These are phyloP conservation scores for Numenius phaeopus DNA, from an alignment of 2,797 vertebrate species.

Conservation along the genomic window DNA sequence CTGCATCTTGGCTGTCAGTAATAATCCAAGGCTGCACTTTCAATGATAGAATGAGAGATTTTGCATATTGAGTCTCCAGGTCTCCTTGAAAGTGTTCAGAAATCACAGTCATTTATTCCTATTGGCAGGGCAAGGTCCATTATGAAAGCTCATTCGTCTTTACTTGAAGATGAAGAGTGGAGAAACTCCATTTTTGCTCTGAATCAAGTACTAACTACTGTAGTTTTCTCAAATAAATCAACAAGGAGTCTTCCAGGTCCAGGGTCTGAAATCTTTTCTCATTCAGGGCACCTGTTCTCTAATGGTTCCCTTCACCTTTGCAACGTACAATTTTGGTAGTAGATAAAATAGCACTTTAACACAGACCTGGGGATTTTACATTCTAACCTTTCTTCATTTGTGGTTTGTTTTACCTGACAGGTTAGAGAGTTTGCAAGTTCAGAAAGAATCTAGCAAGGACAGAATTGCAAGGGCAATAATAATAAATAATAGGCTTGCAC, in stretches of 20 bases:
- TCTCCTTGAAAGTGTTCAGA: constrained; percentile 84
- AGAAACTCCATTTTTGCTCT: constrained; percentile 76
- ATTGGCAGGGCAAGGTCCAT: constrained; percentile 86
- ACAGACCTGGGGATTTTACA: constrained; percentile 21
- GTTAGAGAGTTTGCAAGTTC: constrained; percentile 17
- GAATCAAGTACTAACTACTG: constrained; percentile 78
- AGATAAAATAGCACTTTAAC: constrained; percentile 40
- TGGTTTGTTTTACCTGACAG: constrained; percentile 66
- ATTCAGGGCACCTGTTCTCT: constrained; percentile 44
- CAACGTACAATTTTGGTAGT: background rate
- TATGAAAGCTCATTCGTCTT: constrained; percentile 85
- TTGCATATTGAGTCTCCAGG: constrained; percentile 83
- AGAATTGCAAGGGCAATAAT: background rate
- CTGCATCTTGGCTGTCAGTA: constrained; percentile 82
- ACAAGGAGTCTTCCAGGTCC: constrained; percentile 36
- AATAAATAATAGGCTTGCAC: constrained; percentile 4
- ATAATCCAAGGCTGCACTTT: constrained; percentile 84
- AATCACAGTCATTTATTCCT: constrained; percentile 85
- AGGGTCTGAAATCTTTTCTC: constrained; percentile 49
- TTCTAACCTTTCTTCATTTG: constrained; percentile 58
- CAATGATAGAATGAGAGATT: constrained; percentile 83
- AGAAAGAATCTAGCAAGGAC: background rate
- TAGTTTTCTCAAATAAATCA: constrained; percentile 72
- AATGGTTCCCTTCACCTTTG: constrained; percentile 55
- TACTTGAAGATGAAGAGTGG: constrained; percentile 77